These are phyloP conservation scores for Drosophila micromelanica DNA, from an alignment of 1,140 invertebrate species.

Conservation along the genomic window DNA sequence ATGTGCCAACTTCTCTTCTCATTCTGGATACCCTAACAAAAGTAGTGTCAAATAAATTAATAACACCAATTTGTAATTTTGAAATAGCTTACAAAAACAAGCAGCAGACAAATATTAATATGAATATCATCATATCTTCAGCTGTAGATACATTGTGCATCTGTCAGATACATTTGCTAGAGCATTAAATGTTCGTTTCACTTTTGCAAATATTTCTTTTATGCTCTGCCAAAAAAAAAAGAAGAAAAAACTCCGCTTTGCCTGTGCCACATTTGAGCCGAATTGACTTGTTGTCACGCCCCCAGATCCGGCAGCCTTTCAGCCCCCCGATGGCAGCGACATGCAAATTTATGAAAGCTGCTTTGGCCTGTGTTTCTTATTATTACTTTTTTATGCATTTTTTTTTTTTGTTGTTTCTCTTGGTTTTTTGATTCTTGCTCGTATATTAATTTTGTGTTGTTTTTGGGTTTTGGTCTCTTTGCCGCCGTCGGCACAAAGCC, in stretches of 20 bases:
- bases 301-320: conserved; percentile 53
- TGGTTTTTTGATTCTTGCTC: conserved; percentile 41
- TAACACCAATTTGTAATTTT: neutral
- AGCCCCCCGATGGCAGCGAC: conserved; percentile 45
- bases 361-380: conserved; percentile 53
- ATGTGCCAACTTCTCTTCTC: conserved; percentile 15
- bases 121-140: neutral
- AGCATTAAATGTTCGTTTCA: conserved; percentile 24
- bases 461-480: conserved; percentile 11
- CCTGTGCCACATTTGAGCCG: conserved; percentile 61
- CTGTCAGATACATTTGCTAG: conserved; percentile 25
- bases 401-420: conserved; percentile 25
- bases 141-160: conserved; percentile 6
- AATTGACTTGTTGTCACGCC: conserved; percentile 82
- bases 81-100: neutral
- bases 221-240: conserved; percentile 28
- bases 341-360: conserved; percentile 81
- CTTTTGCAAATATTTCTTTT: conserved; percentile 5
- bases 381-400: conserved; percentile 48
- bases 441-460: conserved; percentile 67
- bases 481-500: conserved; percentile 43
- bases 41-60: neutral
- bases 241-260: conserved; percentile 45
- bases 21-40: conserved; percentile 29
- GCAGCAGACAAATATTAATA: neutral